Percentiles rank a stretch among this genome's conserved stretches.
phyloP scores from a whole-genome alignment of 2,113 vertebrate species.

The Cranoglanis bouderius region DNA sequence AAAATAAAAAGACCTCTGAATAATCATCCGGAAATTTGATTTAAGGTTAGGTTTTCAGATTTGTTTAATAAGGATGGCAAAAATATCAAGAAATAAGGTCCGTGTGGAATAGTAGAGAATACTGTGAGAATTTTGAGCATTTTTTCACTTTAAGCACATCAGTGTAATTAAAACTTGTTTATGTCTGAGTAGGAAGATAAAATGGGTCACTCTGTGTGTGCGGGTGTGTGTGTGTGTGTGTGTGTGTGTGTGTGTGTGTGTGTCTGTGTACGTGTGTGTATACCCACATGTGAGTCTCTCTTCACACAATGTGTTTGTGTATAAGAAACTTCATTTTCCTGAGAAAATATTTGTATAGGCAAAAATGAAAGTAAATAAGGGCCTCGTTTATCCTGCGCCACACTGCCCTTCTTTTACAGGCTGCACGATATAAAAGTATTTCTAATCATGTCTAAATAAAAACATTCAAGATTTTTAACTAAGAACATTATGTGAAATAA shows the following conservation, averaged over 20 bases:
- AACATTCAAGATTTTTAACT: not conserved
- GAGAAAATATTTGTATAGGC: not conserved
- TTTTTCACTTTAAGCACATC: not conserved
- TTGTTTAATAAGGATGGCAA: not conserved
- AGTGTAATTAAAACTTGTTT: not conserved
- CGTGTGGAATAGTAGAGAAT: not conserved
- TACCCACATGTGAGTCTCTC: not conserved
- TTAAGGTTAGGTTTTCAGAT: not conserved
- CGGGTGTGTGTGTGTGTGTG: not conserved
- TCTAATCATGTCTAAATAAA: not conserved
- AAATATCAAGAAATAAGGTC: not conserved
- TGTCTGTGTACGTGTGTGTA: not conserved
- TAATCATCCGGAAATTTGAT: not conserved
- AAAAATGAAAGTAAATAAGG: not conserved
- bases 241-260: not conserved
- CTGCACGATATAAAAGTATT: not conserved
- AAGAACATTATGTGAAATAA: not conserved
- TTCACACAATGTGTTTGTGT: slow-evolving; percentile 7
- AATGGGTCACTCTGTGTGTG: not conserved
- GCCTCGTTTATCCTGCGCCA: not conserved
- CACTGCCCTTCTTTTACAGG: not conserved
- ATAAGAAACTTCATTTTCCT: not conserved
- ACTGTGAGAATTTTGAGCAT: not conserved
- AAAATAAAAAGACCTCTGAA: not conserved
- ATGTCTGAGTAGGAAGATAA: not conserved